Evolutionary conservation across 2,113 vertebrate species (phyloP), one percentile per base, ranked within the genome.

Genomic region (Cygnus buccinator): DNA sequence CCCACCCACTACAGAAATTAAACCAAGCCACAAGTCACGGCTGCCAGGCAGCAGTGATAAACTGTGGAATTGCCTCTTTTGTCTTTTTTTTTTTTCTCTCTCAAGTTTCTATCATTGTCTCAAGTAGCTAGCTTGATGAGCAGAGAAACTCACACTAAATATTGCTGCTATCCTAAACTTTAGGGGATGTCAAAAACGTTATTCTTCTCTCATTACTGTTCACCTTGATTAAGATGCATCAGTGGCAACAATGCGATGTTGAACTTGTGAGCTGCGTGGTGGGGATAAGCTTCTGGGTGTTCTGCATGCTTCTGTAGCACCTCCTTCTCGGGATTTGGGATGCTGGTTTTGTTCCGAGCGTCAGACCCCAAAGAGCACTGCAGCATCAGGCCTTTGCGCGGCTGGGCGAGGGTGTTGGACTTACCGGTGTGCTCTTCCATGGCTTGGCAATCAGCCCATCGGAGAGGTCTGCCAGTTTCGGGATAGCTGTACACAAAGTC

Each of bases 121-220:
- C 1, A 1, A 94, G 74, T 84, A 73, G 68, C 71, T 95, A 39
- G 39, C 73, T 89, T 96, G 86, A 67, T 33, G 31, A 87, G 58
- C 77, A 46, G 91, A 96, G 88, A 92, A 94, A 87, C 92, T 81
- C 67, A 89, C 87, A 68, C 89, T 97, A 75, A 96, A 82, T 79
- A 86, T 83, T 97, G 96, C 97, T 98, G 94, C 94, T 93, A 33
- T 74, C 25, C 58, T 95, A 76, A 89, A 63, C 41, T 37, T 84
- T 91, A 95, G 95, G 93, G 68, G 52, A 35, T 88, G 16, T 28
- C 19, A 10, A 44, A 41, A 63, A 37, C 15, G 16, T n/a, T 37
- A 58, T 79, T 95, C 39, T 79, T 66, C 22, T 86, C 73, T 77
- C 46, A 15, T 78, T 76, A 14, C 29, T 20, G 4, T 44, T 66